Base-by-base conservation (phyloP, 1,140 invertebrate genomes). In the Pachypsylla venusta region DNA sequence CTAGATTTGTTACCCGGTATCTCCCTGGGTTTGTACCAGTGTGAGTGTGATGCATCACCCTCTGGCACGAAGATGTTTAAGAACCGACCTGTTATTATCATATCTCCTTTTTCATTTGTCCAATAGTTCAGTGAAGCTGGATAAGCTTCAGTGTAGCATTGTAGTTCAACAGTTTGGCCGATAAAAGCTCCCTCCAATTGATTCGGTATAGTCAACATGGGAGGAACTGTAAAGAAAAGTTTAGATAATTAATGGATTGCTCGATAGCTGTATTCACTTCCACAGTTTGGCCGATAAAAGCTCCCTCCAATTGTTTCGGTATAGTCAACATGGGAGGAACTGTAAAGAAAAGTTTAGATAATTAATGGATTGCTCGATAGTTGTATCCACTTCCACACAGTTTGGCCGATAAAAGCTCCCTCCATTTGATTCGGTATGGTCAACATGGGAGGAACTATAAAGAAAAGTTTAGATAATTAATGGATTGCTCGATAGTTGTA, bases 11-110 rank as follows among this genome's bases (percentile, higher is more conserved):
- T n/a, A n/a, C n/a, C n/a, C n/a, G n/a, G n/a, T n/a, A n/a, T n/a
- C n/a, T n/a, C n/a, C n/a, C n/a, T n/a, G n/a, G n/a, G n/a, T n/a
- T n/a, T n/a, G n/a, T n/a, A n/a, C n/a, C n/a, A n/a, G n/a, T n/a
- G n/a, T n/a, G n/a, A n/a, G n/a, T n/a, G n/a, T n/a, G n/a, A n/a
- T n/a, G n/a, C n/a, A n/a, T n/a, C n/a, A n/a, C n/a, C n/a, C n/a
- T n/a, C n/a, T n/a, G n/a, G n/a, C n/a, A n/a, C n/a, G n/a, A n/a
- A n/a, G n/a, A n/a, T n/a, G n/a, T n/a, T n/a, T n/a, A n/a, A n/a
- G n/a, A n/a, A n/a, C n/a, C n/a, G n/a, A 89, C 87, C 86, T 69
- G 86, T 87, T 70, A 89, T 83, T 64, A 90, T 89, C 87, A 90
- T 89, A 66, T 88, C 85, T 40, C 86, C 85, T 30, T 80, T 75